These are phyloP conservation scores for Ganaspis brasiliensis DNA, from an alignment of 2,888 invertebrate species.

Conservation along the genomic window DNA sequence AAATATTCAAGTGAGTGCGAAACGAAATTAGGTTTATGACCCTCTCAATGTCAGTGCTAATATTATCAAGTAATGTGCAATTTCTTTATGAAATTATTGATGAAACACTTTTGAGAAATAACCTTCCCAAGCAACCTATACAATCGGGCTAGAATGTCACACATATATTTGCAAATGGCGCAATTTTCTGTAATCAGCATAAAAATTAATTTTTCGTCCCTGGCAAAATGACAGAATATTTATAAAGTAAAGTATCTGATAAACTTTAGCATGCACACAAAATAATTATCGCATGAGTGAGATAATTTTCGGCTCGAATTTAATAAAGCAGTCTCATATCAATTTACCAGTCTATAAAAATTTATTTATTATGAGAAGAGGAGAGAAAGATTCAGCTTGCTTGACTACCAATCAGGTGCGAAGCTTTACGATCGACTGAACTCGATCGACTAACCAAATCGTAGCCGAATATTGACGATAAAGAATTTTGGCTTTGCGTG, in stretches of 20 bases:
- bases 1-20: constrained; percentile 5
- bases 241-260: not conserved
- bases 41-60: constrained; percentile 20
- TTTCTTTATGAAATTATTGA: constrained; percentile 4
- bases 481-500: constrained; percentile 12
- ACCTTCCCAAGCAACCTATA: not conserved
- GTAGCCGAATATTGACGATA: not conserved
- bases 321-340: constrained; percentile 40
- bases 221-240: not conserved
- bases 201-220: constrained; percentile 21
- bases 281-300: constrained; percentile 32
- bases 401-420: too few relatives aligned
- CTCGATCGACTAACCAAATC: not conserved
- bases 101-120: constrained; percentile 1
- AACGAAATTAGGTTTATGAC: constrained; percentile 27
- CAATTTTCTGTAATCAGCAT: constrained; percentile 40
- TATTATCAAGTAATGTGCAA: constrained; percentile 6
- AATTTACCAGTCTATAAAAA: constrained; percentile 39
- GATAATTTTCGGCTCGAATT: constrained; percentile 22
- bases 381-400: not conserved
- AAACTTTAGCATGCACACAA: constrained; percentile 12
- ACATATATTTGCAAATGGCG: constrained; percentile 2
- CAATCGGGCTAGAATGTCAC: not conserved
- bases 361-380: constrained; percentile 32
- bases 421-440: too few relatives aligned